Evolutionary conservation across 2,797 vertebrate species (phyloP).

Genomic region (Psittacula derbiana): DNA sequence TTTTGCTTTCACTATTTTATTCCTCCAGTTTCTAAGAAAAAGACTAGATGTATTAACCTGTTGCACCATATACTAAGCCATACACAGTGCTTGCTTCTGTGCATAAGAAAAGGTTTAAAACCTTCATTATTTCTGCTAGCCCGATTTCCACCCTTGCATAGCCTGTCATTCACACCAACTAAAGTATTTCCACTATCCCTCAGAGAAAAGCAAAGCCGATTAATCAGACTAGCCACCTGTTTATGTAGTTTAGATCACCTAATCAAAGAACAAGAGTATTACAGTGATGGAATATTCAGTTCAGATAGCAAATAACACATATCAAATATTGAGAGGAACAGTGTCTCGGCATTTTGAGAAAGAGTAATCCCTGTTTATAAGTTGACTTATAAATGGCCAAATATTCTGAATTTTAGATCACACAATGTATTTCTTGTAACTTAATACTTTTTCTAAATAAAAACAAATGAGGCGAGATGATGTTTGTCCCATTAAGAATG

Average conservation of each 20-base stretch:
- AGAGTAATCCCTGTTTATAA: background rate
- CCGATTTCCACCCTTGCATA: background rate
- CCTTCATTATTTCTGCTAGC: background rate
- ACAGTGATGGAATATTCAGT: background rate
- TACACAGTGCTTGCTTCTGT: background rate
- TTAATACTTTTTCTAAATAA: background rate
- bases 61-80: background rate
- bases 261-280: conserved; percentile 8
- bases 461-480: background rate
- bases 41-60: background rate
- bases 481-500: conserved; percentile 21
- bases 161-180: background rate
- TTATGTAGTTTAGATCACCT: background rate
- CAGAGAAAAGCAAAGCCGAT: background rate
- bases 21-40: background rate
- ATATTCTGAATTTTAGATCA: conserved; percentile 23
- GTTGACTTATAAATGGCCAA: background rate
- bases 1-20: background rate
- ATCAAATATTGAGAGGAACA: background rate
- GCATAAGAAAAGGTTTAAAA: background rate
- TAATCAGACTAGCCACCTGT: conserved; percentile 15
- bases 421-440: background rate
- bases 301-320: background rate
- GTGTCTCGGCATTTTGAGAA: background rate
- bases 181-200: background rate